Conservation (phyloP, 2,797 vertebrate species). For the Tapirus indicus region DNA sequence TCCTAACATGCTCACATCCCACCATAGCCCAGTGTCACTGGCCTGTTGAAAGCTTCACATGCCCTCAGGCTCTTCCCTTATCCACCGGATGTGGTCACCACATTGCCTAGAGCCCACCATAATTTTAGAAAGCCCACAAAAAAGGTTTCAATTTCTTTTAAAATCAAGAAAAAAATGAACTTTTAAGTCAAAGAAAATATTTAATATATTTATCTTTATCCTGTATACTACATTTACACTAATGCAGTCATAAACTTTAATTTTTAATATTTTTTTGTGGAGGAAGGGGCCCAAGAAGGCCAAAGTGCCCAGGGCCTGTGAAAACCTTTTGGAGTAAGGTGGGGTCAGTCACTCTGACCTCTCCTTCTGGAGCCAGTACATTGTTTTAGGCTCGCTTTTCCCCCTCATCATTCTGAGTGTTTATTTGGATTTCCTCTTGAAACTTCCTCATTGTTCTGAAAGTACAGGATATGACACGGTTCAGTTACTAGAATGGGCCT, state of each 20-base stretch:
- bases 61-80: not conserved
- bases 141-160: not conserved
- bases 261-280: not conserved
- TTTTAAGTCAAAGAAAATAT: slow-evolving; percentile 19
- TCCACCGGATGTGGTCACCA: rapidly evolving
- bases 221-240: no score
- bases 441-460: slow-evolving; percentile 84
- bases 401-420: slow-evolving; percentile 59
- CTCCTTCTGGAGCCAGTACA: not conserved
- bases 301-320: not conserved
- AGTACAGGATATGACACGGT: slow-evolving; percentile 80
- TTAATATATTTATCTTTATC: not conserved
- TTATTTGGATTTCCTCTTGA: slow-evolving; percentile 84
- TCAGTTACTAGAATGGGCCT: slow-evolving; percentile 40
- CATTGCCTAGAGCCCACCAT: not conserved
- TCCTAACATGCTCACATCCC: not conserved
- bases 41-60: not conserved
- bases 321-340: not conserved
- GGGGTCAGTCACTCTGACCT: not conserved
- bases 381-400: slow-evolving; percentile 80
- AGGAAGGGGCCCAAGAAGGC: not conserved
- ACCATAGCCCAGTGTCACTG: no score
- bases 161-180: not conserved
- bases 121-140: not conserved
- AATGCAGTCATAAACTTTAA: not conserved